These are phyloP conservation scores for Gymnobelideus leadbeateri DNA, from an alignment of 2,113 vertebrate genomes.

Conservation along the genomic window DNA sequence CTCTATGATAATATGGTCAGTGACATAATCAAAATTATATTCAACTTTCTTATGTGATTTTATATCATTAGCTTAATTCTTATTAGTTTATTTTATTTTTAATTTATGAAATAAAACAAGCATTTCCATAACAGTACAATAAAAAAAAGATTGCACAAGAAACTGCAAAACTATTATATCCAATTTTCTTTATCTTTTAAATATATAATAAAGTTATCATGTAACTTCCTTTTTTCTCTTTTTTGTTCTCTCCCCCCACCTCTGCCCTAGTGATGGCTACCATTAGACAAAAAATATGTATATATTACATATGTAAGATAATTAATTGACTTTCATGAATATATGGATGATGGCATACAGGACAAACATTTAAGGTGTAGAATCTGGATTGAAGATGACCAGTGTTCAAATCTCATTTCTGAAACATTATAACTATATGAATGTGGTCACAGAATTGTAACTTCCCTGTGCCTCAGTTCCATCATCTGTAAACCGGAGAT, in stretches of 20 bases:
- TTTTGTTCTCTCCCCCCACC: too few species aligned
- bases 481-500: not conserved
- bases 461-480: not conserved
- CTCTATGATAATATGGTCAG: not conserved
- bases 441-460: not conserved
- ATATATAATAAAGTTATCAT: too few species aligned
- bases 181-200: too few species aligned
- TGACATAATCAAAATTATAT: not conserved
- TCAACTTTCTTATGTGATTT: not conserved
- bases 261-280: too few species aligned
- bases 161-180: too few species aligned
- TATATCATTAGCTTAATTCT: not conserved
- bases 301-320: too few species aligned
- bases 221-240: too few species aligned
- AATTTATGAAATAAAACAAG: too few species aligned
- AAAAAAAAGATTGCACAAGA: too few species aligned
- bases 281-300: too few species aligned
- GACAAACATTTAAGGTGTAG: not conserved
- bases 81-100: too few species aligned
- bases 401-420: not conserved
- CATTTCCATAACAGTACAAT: too few species aligned
- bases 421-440: not conserved
- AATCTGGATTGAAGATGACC: not conserved
- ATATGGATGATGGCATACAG: not conserved
- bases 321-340: not conserved